Base-by-base conservation (phyloP, 2,888 invertebrate genomes). In the Stenolophus ochropezus region DNA sequence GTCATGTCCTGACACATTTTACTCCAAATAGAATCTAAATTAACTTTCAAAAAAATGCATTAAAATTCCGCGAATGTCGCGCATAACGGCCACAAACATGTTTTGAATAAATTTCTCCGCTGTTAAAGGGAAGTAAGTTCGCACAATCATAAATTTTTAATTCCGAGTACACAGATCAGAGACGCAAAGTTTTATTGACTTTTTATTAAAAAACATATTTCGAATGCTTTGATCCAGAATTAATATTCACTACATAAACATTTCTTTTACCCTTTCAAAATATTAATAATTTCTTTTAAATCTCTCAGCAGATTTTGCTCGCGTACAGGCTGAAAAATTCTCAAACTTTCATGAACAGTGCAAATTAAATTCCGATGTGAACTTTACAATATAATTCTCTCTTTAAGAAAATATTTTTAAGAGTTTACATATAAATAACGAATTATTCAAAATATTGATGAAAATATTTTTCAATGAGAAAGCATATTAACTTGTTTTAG, bases 231-330 rank as follows among this genome's bases (percentile, higher is more conserved):
- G 61, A 65, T 65, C 42, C 58, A 49, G 23, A 78, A 78, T 78
- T 61, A 71, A 71, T 49, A 79, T 79, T 79, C 79, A 71, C 79
- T 69, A 69, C 69, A 79, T 79, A 71, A 79, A 53, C 33, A 49
- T 65, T 69, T 69, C 78, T 20, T 53, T 21, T 47, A 53, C 51
- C 49, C 51, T 53, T 76, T 76, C 33, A 23, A 79, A 53, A 51
- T 79, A 79, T 71, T 79, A 71, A 79, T 79, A 71, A 79, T 53
- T 71, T 76, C 56, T 76, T 76, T 76, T 56, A 76, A 76, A 58
- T 58, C 56, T 53, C 76, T 79, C 78, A 65, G 16, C 51, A 65
- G 61, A 78, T 78, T 79, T 79, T 42, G 51, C 27, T 53, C 51
- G 76, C 76, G 56, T 76, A 69, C 23, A 23, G 33, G 18, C 49